These are phyloP conservation scores for Clivina fossor DNA, from an alignment of 2,888 invertebrate species.

Conservation along the genomic window DNA sequence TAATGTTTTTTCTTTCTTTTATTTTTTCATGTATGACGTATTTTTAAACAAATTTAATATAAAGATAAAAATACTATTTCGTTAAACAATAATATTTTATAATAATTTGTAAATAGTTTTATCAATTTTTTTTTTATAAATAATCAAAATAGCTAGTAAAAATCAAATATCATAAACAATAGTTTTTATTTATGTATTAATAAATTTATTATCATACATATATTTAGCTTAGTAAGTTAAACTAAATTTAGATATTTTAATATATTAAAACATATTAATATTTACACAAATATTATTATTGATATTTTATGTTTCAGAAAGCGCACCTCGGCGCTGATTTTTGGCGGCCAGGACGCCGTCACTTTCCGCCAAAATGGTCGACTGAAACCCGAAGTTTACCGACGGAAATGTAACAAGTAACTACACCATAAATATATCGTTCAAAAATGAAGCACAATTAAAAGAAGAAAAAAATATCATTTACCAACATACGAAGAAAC, in stretches of 20 bases:
- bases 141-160: not conserved
- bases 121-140: not conserved
- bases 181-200: no score
- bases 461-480: not conserved
- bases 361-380: slow-evolving; percentile 27
- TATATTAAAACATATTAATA: no score
- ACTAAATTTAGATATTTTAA: no score
- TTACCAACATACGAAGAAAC: not conserved
- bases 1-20: no score
- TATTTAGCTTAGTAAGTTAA: no score
- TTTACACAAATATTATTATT: not conserved
- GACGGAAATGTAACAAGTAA: slow-evolving; percentile 6
- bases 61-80: no score
- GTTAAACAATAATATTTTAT: no score
- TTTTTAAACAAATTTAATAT: no score
- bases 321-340: slow-evolving; percentile 11
- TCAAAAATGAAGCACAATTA: not conserved
- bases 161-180: no score
- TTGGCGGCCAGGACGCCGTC: slow-evolving; percentile 4
- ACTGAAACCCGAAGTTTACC: slow-evolving; percentile 12
- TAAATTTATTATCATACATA: no score
- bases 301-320: slow-evolving; percentile 15
- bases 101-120: not conserved
- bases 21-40: no score
- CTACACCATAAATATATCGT: not conserved